Percentiles rank a stretch among this genome's conserved stretches.
Conservation (phyloP, 1,140 invertebrate species). For the Euura saliciscinereae region DNA sequence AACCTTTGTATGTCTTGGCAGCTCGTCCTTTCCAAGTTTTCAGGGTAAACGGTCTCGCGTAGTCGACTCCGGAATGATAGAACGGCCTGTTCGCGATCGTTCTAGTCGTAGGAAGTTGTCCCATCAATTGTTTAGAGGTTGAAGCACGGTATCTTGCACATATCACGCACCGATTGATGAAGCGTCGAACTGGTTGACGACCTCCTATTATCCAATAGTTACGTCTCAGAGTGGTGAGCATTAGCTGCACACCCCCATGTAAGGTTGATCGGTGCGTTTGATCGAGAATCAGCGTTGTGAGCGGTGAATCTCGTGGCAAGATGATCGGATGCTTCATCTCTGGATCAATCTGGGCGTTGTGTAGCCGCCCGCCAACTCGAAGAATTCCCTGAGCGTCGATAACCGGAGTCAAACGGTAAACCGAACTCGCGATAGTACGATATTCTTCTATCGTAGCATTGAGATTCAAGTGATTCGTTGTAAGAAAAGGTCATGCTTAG, state of each 20-base stretch:
- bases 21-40: constrained; percentile 25
- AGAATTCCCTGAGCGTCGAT: constrained; percentile 22
- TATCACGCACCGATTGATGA: constrained; percentile 30
- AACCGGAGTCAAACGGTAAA: not conserved
- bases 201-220: constrained; percentile 33
- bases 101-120: constrained; percentile 31
- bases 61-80: constrained; percentile 46
- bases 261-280: constrained; percentile 36
- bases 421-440: no score
- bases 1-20: constrained; percentile 29
- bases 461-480: no score
- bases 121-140: constrained; percentile 37
- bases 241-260: constrained; percentile 42
- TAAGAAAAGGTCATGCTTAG: no score
- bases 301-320: constrained; percentile 19
- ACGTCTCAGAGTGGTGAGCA: constrained; percentile 28
- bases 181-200: constrained; percentile 15
- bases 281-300: constrained; percentile 33
- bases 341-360: constrained; percentile 16
- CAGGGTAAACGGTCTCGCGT: constrained; percentile 46
- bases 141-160: constrained; percentile 32
- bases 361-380: constrained; percentile 29
- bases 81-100: constrained; percentile 41
- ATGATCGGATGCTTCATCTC: constrained; percentile 28
- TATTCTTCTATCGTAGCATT: no score